A percentile compares a stretch with the other conserved stretches of the same genome.
phyloP scores from a whole-genome alignment of 2,113 vertebrate species.

The Glaucomys volans region DNA sequence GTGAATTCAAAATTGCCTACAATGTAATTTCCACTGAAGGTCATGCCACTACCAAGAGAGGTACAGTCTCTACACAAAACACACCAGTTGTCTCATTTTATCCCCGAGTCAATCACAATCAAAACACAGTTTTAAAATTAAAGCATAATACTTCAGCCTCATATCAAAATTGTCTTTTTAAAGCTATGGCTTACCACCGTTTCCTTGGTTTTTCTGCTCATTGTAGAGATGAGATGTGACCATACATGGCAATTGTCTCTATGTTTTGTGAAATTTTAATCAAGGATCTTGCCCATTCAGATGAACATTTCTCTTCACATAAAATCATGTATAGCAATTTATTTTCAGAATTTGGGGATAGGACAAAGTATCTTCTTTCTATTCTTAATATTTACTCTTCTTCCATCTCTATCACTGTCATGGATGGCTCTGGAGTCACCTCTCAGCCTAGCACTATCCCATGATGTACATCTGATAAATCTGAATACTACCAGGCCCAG shows the following conservation, averaged over 20 bases:
- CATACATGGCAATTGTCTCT: not conserved
- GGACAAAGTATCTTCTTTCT: not conserved
- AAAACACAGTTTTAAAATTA: not conserved
- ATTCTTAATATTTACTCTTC: constrained; percentile 13
- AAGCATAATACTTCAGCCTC: not conserved
- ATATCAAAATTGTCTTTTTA: not conserved
- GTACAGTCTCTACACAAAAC: not conserved
- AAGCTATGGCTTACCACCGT: not conserved
- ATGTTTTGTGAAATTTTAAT: constrained; percentile 10
- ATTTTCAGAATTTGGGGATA: not conserved
- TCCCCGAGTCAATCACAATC: not conserved
- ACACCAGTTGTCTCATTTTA: not conserved
- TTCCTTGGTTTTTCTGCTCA: not conserved
- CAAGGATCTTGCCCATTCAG: not conserved
- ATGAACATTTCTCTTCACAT: not conserved
- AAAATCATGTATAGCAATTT: not conserved
- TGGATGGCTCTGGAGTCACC: not conserved
- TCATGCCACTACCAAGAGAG: not conserved
- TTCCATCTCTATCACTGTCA: not conserved
- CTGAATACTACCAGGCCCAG: not conserved
- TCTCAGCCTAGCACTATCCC: not conserved
- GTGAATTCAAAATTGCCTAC: not conserved
- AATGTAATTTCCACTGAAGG: not conserved
- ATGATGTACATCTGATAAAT: not conserved
- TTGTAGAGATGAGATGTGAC: not conserved